These are phyloP conservation scores for Drosophila takahashii DNA, from an alignment of 1,140 invertebrate genomes.

Conservation along the genomic window DNA sequence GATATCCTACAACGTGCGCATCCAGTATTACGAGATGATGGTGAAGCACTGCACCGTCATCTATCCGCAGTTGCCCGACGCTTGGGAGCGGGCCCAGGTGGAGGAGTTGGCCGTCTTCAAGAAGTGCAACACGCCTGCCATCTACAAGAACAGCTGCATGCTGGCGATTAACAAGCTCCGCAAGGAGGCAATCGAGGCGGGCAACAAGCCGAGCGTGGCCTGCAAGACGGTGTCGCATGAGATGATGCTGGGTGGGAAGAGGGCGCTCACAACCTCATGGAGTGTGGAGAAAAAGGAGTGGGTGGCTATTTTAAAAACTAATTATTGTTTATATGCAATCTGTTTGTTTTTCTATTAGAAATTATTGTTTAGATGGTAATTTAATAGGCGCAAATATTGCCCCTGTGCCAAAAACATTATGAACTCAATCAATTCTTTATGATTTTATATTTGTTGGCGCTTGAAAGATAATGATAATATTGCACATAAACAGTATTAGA, in stretches of 20 bases:
- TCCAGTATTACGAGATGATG: slow-evolving; percentile 93
- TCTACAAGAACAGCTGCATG: slow-evolving; percentile 94
- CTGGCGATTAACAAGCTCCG: slow-evolving; percentile 91
- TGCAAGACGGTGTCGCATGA: slow-evolving; percentile 87
- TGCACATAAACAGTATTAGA: not conserved
- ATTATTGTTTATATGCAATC: not conserved
- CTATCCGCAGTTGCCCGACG: slow-evolving; percentile 89
- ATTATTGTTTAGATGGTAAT: too few relatives aligned
- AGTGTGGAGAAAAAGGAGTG: slow-evolving; percentile 87
- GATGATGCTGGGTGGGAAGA: slow-evolving; percentile 88
- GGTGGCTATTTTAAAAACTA: not conserved
- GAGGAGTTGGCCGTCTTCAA: slow-evolving; percentile 93
- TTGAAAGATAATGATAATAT: too few relatives aligned
- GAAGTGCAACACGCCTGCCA: slow-evolving; percentile 90
- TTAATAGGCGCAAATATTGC: not conserved
- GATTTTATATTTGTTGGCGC: not conserved
- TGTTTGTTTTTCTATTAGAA: too few relatives aligned
- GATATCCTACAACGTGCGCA: slow-evolving; percentile 92
- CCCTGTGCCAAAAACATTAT: not conserved
- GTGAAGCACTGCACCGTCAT: slow-evolving; percentile 94
- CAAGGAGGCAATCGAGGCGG: slow-evolving; percentile 87
- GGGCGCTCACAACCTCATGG: slow-evolving; percentile 88
- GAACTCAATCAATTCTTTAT: not conserved
- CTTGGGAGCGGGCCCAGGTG: slow-evolving; percentile 89
- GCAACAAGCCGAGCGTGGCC: slow-evolving; percentile 66